Evolutionary conservation across 2,113 vertebrate species (phyloP).

Genomic region (Microtus richardsoni): DNA sequence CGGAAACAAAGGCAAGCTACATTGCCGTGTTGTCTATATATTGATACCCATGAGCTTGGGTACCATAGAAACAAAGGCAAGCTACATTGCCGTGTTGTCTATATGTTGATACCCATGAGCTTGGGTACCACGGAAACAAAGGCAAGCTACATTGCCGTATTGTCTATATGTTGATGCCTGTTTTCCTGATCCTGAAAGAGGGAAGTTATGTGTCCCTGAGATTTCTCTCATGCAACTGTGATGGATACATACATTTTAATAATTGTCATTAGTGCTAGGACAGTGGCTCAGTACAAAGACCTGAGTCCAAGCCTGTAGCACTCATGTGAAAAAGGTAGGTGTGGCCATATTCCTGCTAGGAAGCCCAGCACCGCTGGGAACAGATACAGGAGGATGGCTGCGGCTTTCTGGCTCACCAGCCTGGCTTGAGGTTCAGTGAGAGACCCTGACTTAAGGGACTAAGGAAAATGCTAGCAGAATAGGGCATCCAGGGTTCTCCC

Average conservation of each 20-base stretch:
- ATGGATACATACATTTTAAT: background rate
- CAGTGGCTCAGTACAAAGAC: too few relatives aligned
- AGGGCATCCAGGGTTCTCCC: too few relatives aligned
- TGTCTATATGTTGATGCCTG: background rate
- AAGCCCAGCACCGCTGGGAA: background rate
- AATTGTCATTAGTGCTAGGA: background rate
- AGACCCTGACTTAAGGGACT: background rate
- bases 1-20: background rate
- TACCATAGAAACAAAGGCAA: background rate
- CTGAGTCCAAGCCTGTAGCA: background rate
- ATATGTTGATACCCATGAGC: background rate
- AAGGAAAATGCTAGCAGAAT: background rate
- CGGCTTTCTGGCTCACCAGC: background rate
- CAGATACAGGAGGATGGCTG: background rate
- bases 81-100: background rate
- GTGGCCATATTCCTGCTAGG: too few relatives aligned
- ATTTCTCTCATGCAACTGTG: background rate
- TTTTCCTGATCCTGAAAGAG: background rate
- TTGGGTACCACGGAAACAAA: too few relatives aligned
- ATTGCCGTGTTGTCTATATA: too few relatives aligned
- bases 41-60: background rate
- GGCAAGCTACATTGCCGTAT: too few relatives aligned
- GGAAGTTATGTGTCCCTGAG: background rate
- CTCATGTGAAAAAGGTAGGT: background rate
- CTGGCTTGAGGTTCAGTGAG: background rate